A percentile compares a stretch with the other conserved stretches of the same genome.
phyloP scores from a whole-genome alignment of 2,113 vertebrate species.

The Gobiocypris rarus region DNA sequence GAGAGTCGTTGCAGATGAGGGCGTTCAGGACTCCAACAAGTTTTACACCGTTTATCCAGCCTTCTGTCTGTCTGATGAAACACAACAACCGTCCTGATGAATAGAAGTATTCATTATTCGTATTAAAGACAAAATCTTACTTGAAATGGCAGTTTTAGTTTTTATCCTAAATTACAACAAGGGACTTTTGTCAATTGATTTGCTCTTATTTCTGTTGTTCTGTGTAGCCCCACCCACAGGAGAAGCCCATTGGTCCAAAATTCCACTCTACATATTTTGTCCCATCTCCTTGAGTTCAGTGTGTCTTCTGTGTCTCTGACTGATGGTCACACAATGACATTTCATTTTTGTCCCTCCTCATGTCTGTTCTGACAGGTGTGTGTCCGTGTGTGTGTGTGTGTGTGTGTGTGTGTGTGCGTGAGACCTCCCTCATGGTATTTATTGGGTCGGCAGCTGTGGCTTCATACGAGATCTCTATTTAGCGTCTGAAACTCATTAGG shows the following conservation, averaged over 20 bases:
- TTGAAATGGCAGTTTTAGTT: too few species aligned
- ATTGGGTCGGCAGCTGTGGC: slow-evolving; percentile 73
- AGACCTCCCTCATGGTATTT: slow-evolving; percentile 70
- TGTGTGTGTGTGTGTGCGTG: slow-evolving; percentile 51
- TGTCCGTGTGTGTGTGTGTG: slow-evolving; percentile 43
- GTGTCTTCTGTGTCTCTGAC: not conserved
- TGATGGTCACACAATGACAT: not conserved
- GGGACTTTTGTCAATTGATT: not conserved
- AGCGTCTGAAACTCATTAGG: slow-evolving; percentile 72
- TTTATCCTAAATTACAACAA: not conserved
- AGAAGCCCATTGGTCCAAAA: not conserved
- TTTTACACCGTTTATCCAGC: slow-evolving; percentile 42
- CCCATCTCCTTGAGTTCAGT: not conserved
- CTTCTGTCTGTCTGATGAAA: not conserved
- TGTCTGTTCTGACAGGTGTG: slow-evolving; percentile 67
- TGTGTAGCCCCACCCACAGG: not conserved
- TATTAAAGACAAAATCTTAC: not conserved
- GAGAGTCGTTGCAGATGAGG: slow-evolving; percentile 63
- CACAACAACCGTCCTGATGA: not conserved
- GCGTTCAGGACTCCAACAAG: slow-evolving; percentile 52
- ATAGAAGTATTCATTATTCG: not conserved
- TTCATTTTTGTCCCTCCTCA: not conserved
- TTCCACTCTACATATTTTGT: not conserved
- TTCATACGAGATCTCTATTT: slow-evolving; percentile 73
- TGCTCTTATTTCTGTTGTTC: not conserved